Percentiles rank a stretch among this genome's conserved stretches.
These are phyloP conservation scores for Nibea coibor DNA, from an alignment of 2,113 vertebrate species.

Conservation along the genomic window DNA sequence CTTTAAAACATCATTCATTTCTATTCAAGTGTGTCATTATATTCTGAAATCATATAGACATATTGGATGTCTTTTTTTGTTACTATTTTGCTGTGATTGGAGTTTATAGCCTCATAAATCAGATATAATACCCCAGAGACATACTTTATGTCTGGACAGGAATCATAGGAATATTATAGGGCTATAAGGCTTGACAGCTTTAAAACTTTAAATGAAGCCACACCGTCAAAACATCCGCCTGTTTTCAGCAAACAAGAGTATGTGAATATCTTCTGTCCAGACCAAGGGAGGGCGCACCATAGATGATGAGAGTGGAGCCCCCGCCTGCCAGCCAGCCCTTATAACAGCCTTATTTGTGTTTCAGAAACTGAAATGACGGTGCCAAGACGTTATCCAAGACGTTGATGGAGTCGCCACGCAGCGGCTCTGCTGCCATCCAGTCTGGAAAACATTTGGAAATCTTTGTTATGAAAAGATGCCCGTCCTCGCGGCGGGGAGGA, in stretches of 20 bases:
- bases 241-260: slow-evolving; percentile 35
- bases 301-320: slow-evolving; percentile 13
- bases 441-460: slow-evolving; percentile 83
- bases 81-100: slow-evolving; percentile 29
- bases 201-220: not conserved
- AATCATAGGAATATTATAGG: not conserved
- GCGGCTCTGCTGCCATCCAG: slow-evolving; percentile 76
- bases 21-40: slow-evolving; percentile 12
- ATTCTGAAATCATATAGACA: not conserved
- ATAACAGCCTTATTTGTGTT: slow-evolving; percentile 81
- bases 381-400: slow-evolving; percentile 86
- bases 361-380: slow-evolving; percentile 74
- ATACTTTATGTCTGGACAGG: not conserved
- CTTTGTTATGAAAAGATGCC: slow-evolving; percentile 82
- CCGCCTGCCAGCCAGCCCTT: slow-evolving; percentile 54
- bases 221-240: slow-evolving; percentile 3
- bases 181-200: not conserved
- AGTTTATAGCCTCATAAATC: slow-evolving; percentile 54
- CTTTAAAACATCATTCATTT: slow-evolving; percentile 11
- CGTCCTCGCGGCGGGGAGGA: slow-evolving; percentile 56
- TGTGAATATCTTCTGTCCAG: slow-evolving; percentile 18
- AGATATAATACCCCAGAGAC: slow-evolving; percentile 7
- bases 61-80: slow-evolving; percentile 8
- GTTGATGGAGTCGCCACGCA: slow-evolving; percentile 68
- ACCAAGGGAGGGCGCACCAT: not conserved